Base-by-base conservation (phyloP, 2,888 invertebrate genomes). In the Crepidodera aurea region DNA sequence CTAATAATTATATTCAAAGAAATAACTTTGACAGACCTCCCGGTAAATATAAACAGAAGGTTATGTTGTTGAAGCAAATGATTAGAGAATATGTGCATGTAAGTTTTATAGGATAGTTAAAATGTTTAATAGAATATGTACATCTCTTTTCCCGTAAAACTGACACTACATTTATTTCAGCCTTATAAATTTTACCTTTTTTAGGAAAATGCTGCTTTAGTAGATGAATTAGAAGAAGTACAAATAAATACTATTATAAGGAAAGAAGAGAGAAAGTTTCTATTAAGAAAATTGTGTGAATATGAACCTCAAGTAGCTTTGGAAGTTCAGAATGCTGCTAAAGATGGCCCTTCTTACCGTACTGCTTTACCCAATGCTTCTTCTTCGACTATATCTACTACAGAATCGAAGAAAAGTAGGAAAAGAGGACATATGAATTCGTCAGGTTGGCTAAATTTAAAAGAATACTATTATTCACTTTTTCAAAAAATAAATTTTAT, bases 191-290 rank as follows among this genome's bases (percentile, higher is more conserved):
- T n/a, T n/a, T n/a, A n/a, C n/a, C n/a, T 63, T 25, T 63, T 69
- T 1, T 72, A 92, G 92, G 92, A 92, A 83, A 93, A 92, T 83
- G 90, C 92, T 54, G 91, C 92, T 3, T 79, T 95, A 1, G 94
- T 94, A 79, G 96, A 96, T 83, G 93, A 95, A 84, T 90, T 94
- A 12, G 89, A 92, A 0, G 87, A 90, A 79, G 87, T 91, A 66
- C 94, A 96, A 81, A 90, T 93, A 73, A 91, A 91, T 78, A 87
- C 93, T 50, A 81, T 90, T 19, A 85, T 90, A 54, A 88, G 91
- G 0, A 91, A 92, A 75, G 93, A 94, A 77, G 94, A 96, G 79
- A 84, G 94, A 64, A 87, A 92, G 69, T 93, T 89, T 80, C 82
- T 96, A 40, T 82, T 94, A 22, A 87, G 89, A 67, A 93, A 93